Base-by-base conservation (phyloP, 2,888 invertebrate genomes). In the Himalopsyche japonica region DNA sequence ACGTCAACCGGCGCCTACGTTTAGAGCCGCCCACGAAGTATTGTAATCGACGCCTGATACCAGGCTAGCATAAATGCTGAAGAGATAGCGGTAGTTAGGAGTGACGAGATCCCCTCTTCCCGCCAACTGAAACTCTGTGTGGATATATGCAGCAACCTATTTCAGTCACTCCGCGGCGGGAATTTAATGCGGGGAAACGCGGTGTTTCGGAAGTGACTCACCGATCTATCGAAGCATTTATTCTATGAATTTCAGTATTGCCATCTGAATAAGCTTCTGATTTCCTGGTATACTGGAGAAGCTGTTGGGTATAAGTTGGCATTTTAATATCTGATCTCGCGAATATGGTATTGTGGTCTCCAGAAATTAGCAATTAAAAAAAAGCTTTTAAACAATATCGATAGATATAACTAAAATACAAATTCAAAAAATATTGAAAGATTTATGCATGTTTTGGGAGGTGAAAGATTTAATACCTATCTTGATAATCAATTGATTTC, bases 1-100 rank as follows among this genome's bases (percentile, higher is more conserved):
- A n/a, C 76, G 47, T 82, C 76, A 12, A 49, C 18, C 77, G 79
- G 47, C 85, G 80, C 48, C 82, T 15, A 47, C 20, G 15, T 8
- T 5, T 79, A 89, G 90, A 90, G 90, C 91, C 92, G 90, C 92
- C 91, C 91, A 91, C 91, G 90, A 89, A 89, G 90, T 89, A 92
- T 91, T 92, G 91, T 91, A 91, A 89, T 88, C 89, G 88, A 90
- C 89, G 89, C 88, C 87, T 87, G 86, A 86, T 89, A 91, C 91
- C 88, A 92, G 92, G 91, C 88, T 86, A 79, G 76, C 88, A 91
- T 88, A 88, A 90, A 84, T 87, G 81, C 82, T 85, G 78, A 90
- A 88, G 90, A 90, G 90, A 87, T 88, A 86, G 12, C 70, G 12
- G 32, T 79, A 85, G 77, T 34, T 77, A 76, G 82, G 79, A 82